These are phyloP conservation scores for Autographa pulchrina DNA, from an alignment of 2,888 invertebrate species.

Conservation along the genomic window DNA sequence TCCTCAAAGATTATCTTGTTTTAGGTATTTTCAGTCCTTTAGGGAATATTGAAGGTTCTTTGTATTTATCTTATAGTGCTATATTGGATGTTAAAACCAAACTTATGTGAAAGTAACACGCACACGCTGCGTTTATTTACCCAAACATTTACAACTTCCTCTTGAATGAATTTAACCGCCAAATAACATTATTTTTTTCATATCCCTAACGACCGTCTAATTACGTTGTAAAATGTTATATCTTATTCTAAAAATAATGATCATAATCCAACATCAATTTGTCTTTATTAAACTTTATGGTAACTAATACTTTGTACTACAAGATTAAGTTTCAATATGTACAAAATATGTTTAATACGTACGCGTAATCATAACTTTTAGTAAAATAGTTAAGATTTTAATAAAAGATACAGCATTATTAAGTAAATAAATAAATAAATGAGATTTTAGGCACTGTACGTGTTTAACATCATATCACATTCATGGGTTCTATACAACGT, in stretches of 20 bases:
- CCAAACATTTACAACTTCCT: slow-evolving; percentile 57
- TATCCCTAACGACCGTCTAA: slow-evolving; percentile 19
- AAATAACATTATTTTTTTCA: slow-evolving; percentile 33
- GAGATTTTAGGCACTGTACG: slow-evolving; percentile 88
- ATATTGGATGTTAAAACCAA: slow-evolving; percentile 50
- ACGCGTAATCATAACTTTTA: slow-evolving; percentile 67
- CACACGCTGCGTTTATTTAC: slow-evolving; percentile 52
- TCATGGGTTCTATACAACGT: slow-evolving; percentile 80
- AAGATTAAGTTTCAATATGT: slow-evolving; percentile 84
- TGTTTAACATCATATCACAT: slow-evolving; percentile 87
- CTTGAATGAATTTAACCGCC: slow-evolving; percentile 31
- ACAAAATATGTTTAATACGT: slow-evolving; percentile 80
- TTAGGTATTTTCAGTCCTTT: slow-evolving; percentile 37
- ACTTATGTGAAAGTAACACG: slow-evolving; percentile 36
- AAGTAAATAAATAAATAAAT: slow-evolving; percentile 76
- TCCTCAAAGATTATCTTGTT: slow-evolving; percentile 46
- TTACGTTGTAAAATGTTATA: slow-evolving; percentile 23
- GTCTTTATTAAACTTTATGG: slow-evolving; percentile 87
- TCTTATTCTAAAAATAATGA: slow-evolving; percentile 44
- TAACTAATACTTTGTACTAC: slow-evolving; percentile 87
- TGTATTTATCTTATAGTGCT: slow-evolving; percentile 52
- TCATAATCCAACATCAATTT: slow-evolving; percentile 81
- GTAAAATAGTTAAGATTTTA: slow-evolving; percentile 71
- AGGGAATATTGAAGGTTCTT: slow-evolving; percentile 47
- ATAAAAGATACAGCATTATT: slow-evolving; percentile 72